Conservation (phyloP, 2,797 vertebrate genomes). For the Pelochelys cantorii region DNA sequence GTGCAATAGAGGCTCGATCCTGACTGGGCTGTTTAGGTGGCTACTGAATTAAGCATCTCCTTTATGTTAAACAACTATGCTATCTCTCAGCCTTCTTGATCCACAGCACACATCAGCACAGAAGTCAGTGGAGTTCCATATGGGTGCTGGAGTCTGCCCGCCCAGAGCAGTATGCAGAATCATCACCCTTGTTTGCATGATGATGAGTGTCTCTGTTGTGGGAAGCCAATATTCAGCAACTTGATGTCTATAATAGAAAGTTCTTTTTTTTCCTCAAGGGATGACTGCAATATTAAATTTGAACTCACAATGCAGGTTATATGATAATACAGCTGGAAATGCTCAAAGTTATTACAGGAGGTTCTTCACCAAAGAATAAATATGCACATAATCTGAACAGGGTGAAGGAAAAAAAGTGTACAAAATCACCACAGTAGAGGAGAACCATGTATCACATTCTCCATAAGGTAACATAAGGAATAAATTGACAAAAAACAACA, state of each 20-base stretch:
- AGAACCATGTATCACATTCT: constrained; percentile 35
- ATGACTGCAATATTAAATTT: background rate
- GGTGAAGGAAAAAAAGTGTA: constrained; percentile 1
- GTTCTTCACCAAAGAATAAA: background rate
- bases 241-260: background rate
- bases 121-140: too few species aligned
- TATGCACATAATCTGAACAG: background rate
- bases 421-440: constrained; percentile 45
- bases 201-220: background rate
- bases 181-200: background rate
- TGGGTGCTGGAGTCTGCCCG: background rate
- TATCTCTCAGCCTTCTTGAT: too few species aligned
- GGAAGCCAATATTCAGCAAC: background rate
- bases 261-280: background rate
- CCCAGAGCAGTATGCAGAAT: background rate
- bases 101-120: too few species aligned
- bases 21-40: too few species aligned
- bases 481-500: constrained; percentile 54
- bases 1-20: too few species aligned
- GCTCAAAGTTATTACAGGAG: background rate
- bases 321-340: background rate
- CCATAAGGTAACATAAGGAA: constrained; percentile 46
- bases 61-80: too few species aligned
- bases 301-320: background rate
- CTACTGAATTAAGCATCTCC: too few species aligned